Percentiles rank a stretch among this genome's conserved stretches.
Conservation (phyloP, 2,113 vertebrate genomes). For the Enhydra lutris region DNA sequence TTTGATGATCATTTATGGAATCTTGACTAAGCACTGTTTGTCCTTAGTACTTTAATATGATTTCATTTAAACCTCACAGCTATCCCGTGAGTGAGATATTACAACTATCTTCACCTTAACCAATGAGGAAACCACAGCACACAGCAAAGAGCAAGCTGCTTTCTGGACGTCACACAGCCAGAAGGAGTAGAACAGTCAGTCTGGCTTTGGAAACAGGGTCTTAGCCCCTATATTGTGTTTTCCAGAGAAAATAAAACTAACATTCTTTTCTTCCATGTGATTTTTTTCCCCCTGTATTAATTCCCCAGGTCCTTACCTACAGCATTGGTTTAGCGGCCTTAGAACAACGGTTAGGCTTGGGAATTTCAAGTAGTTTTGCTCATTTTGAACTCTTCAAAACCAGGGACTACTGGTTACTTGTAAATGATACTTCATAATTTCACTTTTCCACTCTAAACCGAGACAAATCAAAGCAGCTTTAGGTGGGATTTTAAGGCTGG, state of each 20-base stretch:
- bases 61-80: not conserved
- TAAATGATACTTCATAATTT: conserved; percentile 8
- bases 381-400: conserved; percentile 13
- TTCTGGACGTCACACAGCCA: not conserved
- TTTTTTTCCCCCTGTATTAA: not conserved
- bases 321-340: not conserved
- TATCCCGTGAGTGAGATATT: not conserved
- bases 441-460: not conserved
- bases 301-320: not conserved
- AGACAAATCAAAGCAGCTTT: not conserved
- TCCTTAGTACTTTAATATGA: not conserved
- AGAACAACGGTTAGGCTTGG: not conserved
- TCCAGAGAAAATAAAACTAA: conserved; percentile 15
- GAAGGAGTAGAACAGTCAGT: not conserved
- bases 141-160: not conserved
- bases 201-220: not conserved
- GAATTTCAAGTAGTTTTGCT: not conserved
- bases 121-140: not conserved
- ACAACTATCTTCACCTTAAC: not conserved
- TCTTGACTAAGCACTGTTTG: not conserved
- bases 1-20: not conserved
- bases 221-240: not conserved
- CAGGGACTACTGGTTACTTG: not conserved
- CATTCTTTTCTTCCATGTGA: not conserved
- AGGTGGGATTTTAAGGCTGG: not conserved